phyloP scores from a whole-genome alignment of 2,113 vertebrate species.

The zebrafish (Danio rerio) region DNA sequence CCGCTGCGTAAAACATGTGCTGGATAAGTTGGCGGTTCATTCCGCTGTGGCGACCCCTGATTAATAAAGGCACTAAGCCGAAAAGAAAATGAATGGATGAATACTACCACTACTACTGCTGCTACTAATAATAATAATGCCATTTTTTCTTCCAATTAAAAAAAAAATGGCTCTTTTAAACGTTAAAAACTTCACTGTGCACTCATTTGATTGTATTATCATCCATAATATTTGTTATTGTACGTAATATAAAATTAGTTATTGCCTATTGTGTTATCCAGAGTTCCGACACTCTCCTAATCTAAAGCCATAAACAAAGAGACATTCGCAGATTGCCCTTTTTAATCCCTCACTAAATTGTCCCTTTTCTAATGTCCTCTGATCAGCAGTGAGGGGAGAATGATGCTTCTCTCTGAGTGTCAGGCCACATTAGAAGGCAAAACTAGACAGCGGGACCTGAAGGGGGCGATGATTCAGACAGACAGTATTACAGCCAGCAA shows the following conservation, averaged over 20 bases:
- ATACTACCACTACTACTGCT: too few relatives aligned
- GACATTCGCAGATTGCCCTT: background rate
- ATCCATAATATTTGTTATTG: background rate
- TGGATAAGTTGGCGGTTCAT: too few relatives aligned
- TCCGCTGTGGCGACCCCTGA: too few relatives aligned
- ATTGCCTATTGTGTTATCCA: background rate
- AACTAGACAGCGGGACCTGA: slow-evolving; percentile 30
- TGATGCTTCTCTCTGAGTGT: slow-evolving; percentile 25
- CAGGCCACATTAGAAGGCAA: slow-evolving; percentile 32
- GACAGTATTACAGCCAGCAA: slow-evolving; percentile 31
- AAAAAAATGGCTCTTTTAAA: background rate
- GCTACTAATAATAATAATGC: too few relatives aligned
- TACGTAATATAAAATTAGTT: background rate
- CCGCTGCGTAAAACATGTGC: too few relatives aligned
- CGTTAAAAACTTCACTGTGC: background rate
- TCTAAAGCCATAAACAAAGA: background rate
- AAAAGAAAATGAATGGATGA: too few relatives aligned
- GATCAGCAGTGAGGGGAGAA: slow-evolving; percentile 15
- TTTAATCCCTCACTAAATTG: background rate
- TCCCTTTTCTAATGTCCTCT: slow-evolving; percentile 3
- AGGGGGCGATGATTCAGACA: slow-evolving; percentile 44
- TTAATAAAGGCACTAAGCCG: too few relatives aligned
- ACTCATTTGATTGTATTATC: background rate
- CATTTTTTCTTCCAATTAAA: background rate
- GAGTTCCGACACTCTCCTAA: background rate